A percentile compares a stretch with the other conserved stretches of the same genome.
phyloP scores from a whole-genome alignment of 2,888 invertebrate species.

The Amblyjoppa proteus region DNA sequence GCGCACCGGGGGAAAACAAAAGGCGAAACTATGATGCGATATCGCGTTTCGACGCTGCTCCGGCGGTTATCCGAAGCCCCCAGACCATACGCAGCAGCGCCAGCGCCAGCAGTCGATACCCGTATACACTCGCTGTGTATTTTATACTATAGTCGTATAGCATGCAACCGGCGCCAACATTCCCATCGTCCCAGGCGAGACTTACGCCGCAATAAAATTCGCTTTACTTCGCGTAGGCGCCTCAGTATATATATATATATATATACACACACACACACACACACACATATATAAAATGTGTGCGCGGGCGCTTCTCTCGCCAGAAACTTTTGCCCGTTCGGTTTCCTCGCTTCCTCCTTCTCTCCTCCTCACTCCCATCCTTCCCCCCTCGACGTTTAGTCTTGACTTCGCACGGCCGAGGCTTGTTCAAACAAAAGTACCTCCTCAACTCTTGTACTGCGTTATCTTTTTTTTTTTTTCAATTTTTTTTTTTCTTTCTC shows the following conservation, averaged over 20 bases:
- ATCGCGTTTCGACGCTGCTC: constrained; percentile 37
- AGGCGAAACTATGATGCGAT: constrained; percentile 18
- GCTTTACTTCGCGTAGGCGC: constrained; percentile 63
- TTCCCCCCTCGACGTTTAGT: constrained; percentile 63
- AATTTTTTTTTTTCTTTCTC: not conserved
- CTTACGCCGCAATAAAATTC: constrained; percentile 71
- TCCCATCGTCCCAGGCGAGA: constrained; percentile 76
- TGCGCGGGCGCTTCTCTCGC: constrained; percentile 43
- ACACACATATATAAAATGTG: not conserved
- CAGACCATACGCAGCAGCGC: constrained; percentile 22
- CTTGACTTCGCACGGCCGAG: constrained; percentile 57
- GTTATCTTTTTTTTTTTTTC: constrained; percentile 22
- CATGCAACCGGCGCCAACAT: constrained; percentile 80
- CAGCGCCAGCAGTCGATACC: constrained; percentile 20
- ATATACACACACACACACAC: too few species aligned
- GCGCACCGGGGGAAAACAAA: constrained; percentile 10
- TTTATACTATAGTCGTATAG: constrained; percentile 26
- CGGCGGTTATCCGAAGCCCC: constrained; percentile 8
- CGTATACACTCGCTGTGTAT: constrained; percentile 13
- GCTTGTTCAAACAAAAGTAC: constrained; percentile 60
- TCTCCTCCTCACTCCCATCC: constrained; percentile 27
- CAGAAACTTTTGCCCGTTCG: constrained; percentile 55
- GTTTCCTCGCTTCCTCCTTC: constrained; percentile 28
- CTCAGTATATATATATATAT: not conserved
- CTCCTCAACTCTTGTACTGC: constrained; percentile 9